Percentiles rank a stretch among this genome's conserved stretches.
Evolutionary conservation across 2,888 invertebrate genomes (phyloP).

Genomic region (Alcis repandata): DNA sequence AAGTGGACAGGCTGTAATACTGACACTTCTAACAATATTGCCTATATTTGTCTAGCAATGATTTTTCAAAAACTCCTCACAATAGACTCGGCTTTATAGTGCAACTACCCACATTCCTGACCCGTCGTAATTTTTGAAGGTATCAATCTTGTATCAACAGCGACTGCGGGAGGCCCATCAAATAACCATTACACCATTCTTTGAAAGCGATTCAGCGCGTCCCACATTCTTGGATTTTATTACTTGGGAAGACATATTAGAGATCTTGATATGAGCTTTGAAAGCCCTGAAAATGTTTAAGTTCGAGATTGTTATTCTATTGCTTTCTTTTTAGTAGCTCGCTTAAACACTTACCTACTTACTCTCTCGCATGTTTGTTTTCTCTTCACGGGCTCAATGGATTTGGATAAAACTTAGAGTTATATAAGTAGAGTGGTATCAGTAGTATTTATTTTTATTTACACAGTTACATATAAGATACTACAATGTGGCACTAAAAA

Average conservation of each 20-base stretch:
- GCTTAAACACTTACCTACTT: no score
- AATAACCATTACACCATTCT: conserved; percentile 65
- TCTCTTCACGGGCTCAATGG: no score
- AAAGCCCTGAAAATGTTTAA: background rate
- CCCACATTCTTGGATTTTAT: conserved; percentile 32
- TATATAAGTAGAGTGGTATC: no score
- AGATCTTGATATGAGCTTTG: conserved; percentile 4
- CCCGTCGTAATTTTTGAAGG: conserved; percentile 55
- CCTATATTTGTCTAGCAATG: no score
- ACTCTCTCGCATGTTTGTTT: no score
- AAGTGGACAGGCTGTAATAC: no score
- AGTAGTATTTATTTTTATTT: no score
- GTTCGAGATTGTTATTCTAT: background rate
- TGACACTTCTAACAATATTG: no score
- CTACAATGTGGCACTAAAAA: no score
- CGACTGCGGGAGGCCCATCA: conserved; percentile 60
- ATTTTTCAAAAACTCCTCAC: background rate
- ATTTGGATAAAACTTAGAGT: no score
- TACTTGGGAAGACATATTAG: conserved; percentile 21
- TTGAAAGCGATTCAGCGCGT: conserved; percentile 33
- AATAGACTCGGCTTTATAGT: background rate
- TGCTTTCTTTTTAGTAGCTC: no score
- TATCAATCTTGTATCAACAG: conserved; percentile 71
- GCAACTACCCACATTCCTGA: conserved; percentile 28
- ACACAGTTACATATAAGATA: no score